phyloP scores from a whole-genome alignment of 30 jellyfish, hydroid and myxozoan genomes.

The Aurelia sp. region DNA sequence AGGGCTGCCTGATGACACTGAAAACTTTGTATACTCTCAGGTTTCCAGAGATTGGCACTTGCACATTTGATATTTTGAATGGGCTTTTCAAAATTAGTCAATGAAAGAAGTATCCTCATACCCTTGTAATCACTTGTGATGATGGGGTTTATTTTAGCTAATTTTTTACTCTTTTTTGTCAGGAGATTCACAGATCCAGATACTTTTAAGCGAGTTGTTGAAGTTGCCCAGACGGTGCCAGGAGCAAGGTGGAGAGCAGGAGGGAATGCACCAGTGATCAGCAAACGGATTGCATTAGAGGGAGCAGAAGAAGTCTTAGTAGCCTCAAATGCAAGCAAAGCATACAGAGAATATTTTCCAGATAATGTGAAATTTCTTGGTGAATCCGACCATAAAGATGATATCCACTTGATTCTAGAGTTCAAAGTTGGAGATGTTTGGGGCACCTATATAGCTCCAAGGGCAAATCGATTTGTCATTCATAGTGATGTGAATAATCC shows the following conservation, averaged over 20 bases:
- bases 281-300: slow-evolving; percentile 75
- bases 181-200: slow-evolving; percentile 64
- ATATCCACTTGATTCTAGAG: slow-evolving; percentile 86
- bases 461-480: slow-evolving; percentile 86
- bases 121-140: too few species aligned
- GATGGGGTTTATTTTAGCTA: neutral
- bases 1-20: too few species aligned
- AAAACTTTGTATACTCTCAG: too few species aligned
- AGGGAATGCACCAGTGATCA: slow-evolving; percentile 95
- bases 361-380: slow-evolving; percentile 69
- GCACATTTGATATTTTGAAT: too few species aligned
- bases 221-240: slow-evolving; percentile 54
- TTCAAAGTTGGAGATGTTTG: slow-evolving; percentile 86
- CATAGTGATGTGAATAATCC: slow-evolving; percentile 92
- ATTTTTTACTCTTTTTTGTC: neutral
- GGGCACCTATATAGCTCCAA: slow-evolving; percentile 83
- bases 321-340: slow-evolving; percentile 82
- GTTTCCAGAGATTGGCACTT: too few species aligned
- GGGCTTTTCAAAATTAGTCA: too few species aligned
- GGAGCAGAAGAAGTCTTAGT: slow-evolving; percentile 70
- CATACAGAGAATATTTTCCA: slow-evolving; percentile 53
- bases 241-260: slow-evolving; percentile 87
- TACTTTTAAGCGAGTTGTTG: slow-evolving; percentile 46
- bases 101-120: too few species aligned
- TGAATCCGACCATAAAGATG: slow-evolving; percentile 73